Conservation (phyloP, 2,113 vertebrate genomes). For the Tautogolabrus adspersus region DNA sequence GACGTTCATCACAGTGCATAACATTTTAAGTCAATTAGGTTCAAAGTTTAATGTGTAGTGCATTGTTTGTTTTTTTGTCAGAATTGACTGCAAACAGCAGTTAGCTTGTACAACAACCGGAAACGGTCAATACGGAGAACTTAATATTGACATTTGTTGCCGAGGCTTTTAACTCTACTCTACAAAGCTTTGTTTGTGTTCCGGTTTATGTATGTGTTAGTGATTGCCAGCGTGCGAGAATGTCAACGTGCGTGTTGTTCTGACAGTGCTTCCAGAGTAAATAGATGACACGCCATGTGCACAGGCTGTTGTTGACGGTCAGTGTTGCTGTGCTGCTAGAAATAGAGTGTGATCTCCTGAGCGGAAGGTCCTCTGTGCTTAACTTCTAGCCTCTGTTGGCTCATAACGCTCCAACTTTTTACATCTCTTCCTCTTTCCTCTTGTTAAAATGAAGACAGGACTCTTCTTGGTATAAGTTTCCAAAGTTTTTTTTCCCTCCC, state of each 20-base stretch:
- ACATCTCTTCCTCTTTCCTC: constrained; percentile 8
- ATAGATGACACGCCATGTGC: constrained; percentile 56
- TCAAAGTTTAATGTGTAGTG: not conserved
- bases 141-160: constrained; percentile 28
- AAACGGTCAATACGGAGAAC: constrained; percentile 14
- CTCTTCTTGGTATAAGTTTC: constrained; percentile 46
- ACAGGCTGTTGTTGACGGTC: constrained; percentile 61
- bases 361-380: constrained; percentile 43
- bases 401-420: not conserved
- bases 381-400: constrained; percentile 28
- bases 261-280: constrained; percentile 49
- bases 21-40: not conserved
- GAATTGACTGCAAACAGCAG: constrained; percentile 17
- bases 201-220: not conserved
- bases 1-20: no score
- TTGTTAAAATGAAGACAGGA: constrained; percentile 20
- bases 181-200: not conserved
- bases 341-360: constrained; percentile 61
- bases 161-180: not conserved
- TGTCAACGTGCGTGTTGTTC: constrained; percentile 20
- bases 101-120: constrained; percentile 10
- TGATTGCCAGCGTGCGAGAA: not conserved
- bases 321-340: constrained; percentile 44
- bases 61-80: not conserved
- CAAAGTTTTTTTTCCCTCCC: not conserved